These are phyloP conservation scores for Athalia cordata DNA, from an alignment of 2,888 invertebrate genomes.

Conservation along the genomic window DNA sequence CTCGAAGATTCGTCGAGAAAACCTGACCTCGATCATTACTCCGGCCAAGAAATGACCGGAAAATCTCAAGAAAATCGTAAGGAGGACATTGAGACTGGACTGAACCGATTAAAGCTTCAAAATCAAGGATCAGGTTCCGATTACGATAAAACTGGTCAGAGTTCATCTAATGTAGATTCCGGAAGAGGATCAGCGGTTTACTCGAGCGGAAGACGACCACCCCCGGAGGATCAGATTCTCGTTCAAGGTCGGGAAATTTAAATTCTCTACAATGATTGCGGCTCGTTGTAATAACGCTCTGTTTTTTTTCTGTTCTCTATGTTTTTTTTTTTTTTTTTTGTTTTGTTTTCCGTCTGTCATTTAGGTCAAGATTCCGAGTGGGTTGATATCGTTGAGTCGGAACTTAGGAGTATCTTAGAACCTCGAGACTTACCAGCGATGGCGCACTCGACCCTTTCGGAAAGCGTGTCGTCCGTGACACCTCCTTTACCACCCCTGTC, in stretches of 20 bases:
- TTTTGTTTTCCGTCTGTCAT: conserved; percentile 7
- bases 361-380: conserved; percentile 83
- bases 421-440: conserved; percentile 82
- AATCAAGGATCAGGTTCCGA: conserved; percentile 75
- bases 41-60: conserved; percentile 46
- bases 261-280: too few species aligned
- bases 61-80: conserved; percentile 62
- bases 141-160: conserved; percentile 85
- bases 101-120: conserved; percentile 68
- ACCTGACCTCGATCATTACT: conserved; percentile 52
- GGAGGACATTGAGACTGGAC: conserved; percentile 67
- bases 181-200: conserved; percentile 88
- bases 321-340: background rate
- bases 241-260: conserved; percentile 63
- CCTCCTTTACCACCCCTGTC: conserved; percentile 87
- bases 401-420: conserved; percentile 85
- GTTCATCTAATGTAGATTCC: conserved; percentile 85
- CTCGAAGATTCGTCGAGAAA: conserved; percentile 55
- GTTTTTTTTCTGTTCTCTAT: conserved; percentile 23
- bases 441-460: conserved; percentile 81
- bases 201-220: conserved; percentile 82
- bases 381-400: conserved; percentile 88
- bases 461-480: conserved; percentile 83
- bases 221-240: conserved; percentile 71
- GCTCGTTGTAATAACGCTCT: too few species aligned